phyloP scores from a whole-genome alignment of 1,140 invertebrate genomes.

The Coboldia fuscipes region DNA sequence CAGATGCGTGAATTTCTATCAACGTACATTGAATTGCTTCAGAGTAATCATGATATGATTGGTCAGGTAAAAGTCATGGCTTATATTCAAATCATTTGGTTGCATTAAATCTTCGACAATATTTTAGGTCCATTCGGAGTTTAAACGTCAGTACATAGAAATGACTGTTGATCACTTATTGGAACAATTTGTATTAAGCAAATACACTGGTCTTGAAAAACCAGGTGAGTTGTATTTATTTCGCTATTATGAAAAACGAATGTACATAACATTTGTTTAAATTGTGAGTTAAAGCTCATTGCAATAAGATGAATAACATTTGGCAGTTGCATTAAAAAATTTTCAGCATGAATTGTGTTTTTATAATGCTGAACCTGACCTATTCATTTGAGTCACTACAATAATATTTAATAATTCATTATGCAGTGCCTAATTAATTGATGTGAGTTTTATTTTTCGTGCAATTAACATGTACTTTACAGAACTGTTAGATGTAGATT shows the following conservation, averaged over 20 bases:
- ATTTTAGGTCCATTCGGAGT: constrained; percentile 64
- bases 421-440: no score
- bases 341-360: no score
- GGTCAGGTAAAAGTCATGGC: constrained; percentile 53
- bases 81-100: no score
- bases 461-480: no score
- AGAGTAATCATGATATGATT: constrained; percentile 73
- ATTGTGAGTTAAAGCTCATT: no score
- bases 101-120: background rate
- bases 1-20: constrained; percentile 93
- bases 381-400: no score
- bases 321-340: no score
- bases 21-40: constrained; percentile 66
- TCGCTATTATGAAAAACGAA: background rate
- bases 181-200: constrained; percentile 73
- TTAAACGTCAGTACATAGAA: constrained; percentile 72
- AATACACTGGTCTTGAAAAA: constrained; percentile 77
- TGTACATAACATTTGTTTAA: constrained; percentile 8
- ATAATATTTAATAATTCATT: no score
- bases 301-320: no score
- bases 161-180: constrained; percentile 80
- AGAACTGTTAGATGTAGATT: no score
- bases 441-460: no score
- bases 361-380: no score
- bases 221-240: constrained; percentile 34